Evolutionary conservation across 1,140 invertebrate genomes (phyloP), one percentile per base, ranked within the genome.

Genomic region (Olivierus martensii): DNA sequence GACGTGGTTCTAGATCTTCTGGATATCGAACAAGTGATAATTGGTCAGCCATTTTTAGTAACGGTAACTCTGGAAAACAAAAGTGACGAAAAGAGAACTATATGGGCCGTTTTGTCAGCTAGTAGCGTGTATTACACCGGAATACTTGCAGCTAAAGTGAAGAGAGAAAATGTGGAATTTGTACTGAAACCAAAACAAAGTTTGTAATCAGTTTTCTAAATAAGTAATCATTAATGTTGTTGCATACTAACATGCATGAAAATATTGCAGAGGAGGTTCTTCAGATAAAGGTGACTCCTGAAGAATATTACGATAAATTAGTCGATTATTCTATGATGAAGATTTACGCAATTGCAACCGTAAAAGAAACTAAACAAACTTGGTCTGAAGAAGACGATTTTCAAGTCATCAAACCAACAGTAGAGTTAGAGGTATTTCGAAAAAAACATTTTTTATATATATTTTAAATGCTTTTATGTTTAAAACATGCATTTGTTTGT

Each of bases 361-460:
- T 94, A 3, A 75, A 80, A 22, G 81, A 88, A 49, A 90, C 81
- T 1, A 79, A 86, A 46, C 91, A 81, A 64, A 86, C 90, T 62
- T 92, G 88, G 65, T 88, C 84, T 61, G 84, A 84, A 0, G 84
- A 90, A 70, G 86, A 90, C 63, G 87, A 91, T 67, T 89, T 92
- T 63, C 76, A 85, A 59, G 81, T 91, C 4, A 71, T 84, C 14
- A 91, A 90, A 63, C 87, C 88, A 0, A 83, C 88, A 63, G 84
- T 92, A 34, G 82, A 82, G 65, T 82, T 92, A 52, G 75, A 75
- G 59, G 79, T 80, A 54, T 41, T 1, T n/a, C n/a, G n/a, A n/a
- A n/a, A n/a, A n/a, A n/a, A n/a, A n/a, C n/a, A n/a, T n/a, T n/a
- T n/a, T n/a, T n/a, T 36, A 41, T 39, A 37, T 47, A 5, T 38